Percentiles rank a stretch among this genome's conserved stretches.
These are phyloP conservation scores for Ceratoteleas bidentatus DNA, from an alignment of 1,140 invertebrate genomes.

Conservation along the genomic window DNA sequence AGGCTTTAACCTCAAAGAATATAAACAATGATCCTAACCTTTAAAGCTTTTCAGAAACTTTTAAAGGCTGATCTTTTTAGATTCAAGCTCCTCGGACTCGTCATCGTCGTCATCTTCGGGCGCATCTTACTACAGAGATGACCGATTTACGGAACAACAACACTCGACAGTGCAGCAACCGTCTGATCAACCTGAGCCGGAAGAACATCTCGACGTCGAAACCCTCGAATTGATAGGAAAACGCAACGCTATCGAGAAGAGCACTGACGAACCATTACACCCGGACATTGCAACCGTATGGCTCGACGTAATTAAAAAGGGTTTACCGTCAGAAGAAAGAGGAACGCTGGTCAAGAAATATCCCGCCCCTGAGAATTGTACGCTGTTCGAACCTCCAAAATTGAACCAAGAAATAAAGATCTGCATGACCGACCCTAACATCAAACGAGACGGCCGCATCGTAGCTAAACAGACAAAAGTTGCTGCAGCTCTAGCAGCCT, in stretches of 20 bases:
- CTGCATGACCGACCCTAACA: not conserved
- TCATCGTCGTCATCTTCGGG: not conserved
- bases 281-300: slow-evolving; percentile 38
- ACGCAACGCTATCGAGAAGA: slow-evolving; percentile 22
- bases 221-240: slow-evolving; percentile 48
- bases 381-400: not conserved
- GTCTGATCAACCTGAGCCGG: not conserved
- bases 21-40: not conserved
- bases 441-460: slow-evolving; percentile 10
- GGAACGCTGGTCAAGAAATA: not conserved
- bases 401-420: not conserved
- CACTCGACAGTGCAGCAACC: not conserved
- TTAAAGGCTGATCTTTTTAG: not conserved
- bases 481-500: slow-evolving; percentile 12
- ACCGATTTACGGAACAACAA: not conserved
- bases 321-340: slow-evolving; percentile 4
- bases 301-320: slow-evolving; percentile 37
- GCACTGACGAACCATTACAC: slow-evolving; percentile 20
- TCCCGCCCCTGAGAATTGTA: not conserved
- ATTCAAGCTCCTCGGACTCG: not conserved
- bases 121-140: not conserved
- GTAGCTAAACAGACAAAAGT: slow-evolving; percentile 16
- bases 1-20: not conserved
- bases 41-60: not conserved
- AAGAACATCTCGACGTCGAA: slow-evolving; percentile 15